phyloP scores from a whole-genome alignment of 2,113 vertebrate species.

The Lophochroa leadbeateri region DNA sequence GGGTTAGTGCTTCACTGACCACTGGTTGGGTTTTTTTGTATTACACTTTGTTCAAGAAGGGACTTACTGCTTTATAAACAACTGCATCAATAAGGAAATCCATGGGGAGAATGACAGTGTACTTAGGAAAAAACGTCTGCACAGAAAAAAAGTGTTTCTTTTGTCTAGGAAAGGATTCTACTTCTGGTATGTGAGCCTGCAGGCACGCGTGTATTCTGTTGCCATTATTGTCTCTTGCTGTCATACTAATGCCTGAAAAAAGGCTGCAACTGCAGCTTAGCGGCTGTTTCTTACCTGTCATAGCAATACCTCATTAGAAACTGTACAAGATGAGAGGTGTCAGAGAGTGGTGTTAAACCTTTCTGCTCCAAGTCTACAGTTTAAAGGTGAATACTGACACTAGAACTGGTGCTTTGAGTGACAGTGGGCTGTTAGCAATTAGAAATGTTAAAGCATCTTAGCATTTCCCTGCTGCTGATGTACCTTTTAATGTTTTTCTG shows the following conservation, averaged over 20 bases:
- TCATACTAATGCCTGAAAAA: neutral
- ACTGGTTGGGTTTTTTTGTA: neutral
- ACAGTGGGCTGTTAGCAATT: neutral
- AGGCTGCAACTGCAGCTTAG: neutral
- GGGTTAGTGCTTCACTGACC: neutral
- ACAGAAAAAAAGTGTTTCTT: neutral
- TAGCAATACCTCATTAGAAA: neutral
- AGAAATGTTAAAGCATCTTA: neutral
- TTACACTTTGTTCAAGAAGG: neutral
- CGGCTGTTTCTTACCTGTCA: neutral
- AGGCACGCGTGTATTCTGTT: accelerated
- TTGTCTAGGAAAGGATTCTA: neutral
- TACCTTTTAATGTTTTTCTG: neutral
- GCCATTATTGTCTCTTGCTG: neutral
- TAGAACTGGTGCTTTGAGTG: neutral
- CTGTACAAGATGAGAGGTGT: neutral
- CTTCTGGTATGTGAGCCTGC: neutral
- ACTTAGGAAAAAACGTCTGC: neutral
- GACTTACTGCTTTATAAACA: neutral
- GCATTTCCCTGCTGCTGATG: neutral
- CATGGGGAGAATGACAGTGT: neutral
- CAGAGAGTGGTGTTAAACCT: neutral
- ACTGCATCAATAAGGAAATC: neutral
- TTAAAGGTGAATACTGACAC: neutral
- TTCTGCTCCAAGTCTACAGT: neutral